Evolutionary conservation across 2,888 invertebrate species (phyloP).

Genomic region (Hyles lineata): DNA sequence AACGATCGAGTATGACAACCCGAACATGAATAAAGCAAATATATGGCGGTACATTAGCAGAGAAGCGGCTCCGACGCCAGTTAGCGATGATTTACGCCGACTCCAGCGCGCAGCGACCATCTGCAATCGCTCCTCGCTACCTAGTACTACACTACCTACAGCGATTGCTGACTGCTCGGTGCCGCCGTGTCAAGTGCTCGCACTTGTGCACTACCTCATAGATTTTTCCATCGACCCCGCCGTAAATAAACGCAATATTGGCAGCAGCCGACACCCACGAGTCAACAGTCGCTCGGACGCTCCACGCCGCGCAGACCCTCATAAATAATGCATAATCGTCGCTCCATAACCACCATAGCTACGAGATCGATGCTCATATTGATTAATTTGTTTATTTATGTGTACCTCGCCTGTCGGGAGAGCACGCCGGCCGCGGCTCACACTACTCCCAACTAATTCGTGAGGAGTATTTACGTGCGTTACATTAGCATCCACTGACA

Average conservation of each 20-base stretch:
- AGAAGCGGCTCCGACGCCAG: conserved; percentile 1
- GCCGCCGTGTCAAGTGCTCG: neutral
- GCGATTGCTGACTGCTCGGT: neutral
- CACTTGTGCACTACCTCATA: neutral
- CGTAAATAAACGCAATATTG: conserved; percentile 5
- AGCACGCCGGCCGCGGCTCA: neutral
- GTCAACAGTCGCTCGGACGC: neutral
- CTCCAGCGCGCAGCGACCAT: neutral
- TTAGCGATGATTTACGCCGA: neutral
- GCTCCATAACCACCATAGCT: neutral
- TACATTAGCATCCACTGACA: neutral
- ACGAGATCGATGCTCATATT: neutral
- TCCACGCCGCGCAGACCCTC: neutral
- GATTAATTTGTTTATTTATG: conserved; percentile 6
- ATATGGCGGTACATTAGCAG: neutral
- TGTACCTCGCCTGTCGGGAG: neutral
- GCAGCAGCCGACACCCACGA: neutral
- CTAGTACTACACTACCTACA: neutral
- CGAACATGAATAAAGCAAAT: neutral
- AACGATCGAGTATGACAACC: neutral
- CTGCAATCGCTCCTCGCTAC: neutral
- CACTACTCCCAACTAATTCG: neutral
- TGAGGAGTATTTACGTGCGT: neutral
- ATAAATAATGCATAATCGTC: conserved; percentile 15
- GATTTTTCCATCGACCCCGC: neutral